Base-by-base conservation (phyloP, 1,140 invertebrate species). In the Geopemphigus sp. region DNA sequence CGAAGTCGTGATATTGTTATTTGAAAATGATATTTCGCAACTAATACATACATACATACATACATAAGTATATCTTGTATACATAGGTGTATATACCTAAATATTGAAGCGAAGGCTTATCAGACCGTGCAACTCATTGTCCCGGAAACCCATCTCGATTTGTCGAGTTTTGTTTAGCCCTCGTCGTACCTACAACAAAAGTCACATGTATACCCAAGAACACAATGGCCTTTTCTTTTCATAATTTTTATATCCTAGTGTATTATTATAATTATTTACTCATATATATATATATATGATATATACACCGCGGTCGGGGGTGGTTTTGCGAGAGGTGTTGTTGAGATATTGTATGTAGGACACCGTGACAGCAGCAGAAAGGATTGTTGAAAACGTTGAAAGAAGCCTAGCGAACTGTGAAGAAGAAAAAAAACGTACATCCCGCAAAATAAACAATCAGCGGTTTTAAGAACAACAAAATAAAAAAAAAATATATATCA, bases 391-490 rank as follows among this genome's bases (percentile, higher is more conserved):
- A 15, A 45, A 61, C 57, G 45, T 61, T 78, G 74, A 78, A 78
- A 61, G 56, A 78, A 61, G 26, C 72, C 22, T 26, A 19, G 56
- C 57, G 74, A 63, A 63, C 73, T 76, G 73, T 76, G 57, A 78
- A 78, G 45, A 80, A 64, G 56, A 70, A 53, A 39, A 39, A 3
- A 53, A 53, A 39, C 17, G 74, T 50, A 63, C 74, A 78, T 78
- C 74, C 74, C 74, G 74, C 74, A 61, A 39, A 78, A 78, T 78
- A 78, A 78, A 78, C 57, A 78, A 78, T 63, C 74, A 50, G 26
- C 17, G 39, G 17, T 59, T 32, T 39, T 56, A 73, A 73, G 70
- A 73, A 73, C 53, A 73, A 73, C 26, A 24, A 56, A n/a, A 56
- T 32, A 19, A n/a, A n/a, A n/a, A n/a, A n/a, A n/a, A n/a, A n/a